Base-by-base conservation (phyloP, 2,888 invertebrate species). In the Luperina nickerlii region DNA sequence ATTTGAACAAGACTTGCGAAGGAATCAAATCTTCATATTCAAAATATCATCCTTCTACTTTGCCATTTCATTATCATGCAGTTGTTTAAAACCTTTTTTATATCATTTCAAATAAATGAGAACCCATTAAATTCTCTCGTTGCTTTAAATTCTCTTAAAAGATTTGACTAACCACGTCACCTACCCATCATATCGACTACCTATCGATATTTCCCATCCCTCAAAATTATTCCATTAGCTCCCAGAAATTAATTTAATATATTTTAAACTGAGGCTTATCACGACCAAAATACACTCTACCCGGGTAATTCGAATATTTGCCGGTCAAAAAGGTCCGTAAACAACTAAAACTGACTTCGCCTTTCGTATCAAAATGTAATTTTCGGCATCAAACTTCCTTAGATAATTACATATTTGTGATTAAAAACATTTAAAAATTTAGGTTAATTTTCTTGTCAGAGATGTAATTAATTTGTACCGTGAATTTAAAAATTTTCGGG, bases 191-290 rank as follows among this genome's bases (percentile, higher is more conserved):
- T 32, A 74, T 76, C 73, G 57, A 80, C 15, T 51, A 60, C 57
- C n/a, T 11, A 79, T 78, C 82, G 76, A 81, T 15, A 73, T 20
- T 62, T 32, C 27, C 67, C 74, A 63, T n/a, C 82, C 78, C 73
- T 79, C 54, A 70, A 66, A 69, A 72, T 74, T 73, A 69, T 82
- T 77, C 62, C 63, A 81, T 85, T 85, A 82, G 73, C 78, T 81
- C 71, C 68, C 69, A 74, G 74, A 87, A 90, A 90, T 90, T 90
- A 90, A 90, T 91, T 89, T 86, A 86, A 90, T 88, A 89, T 87
- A 86, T 87, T 87, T 77, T 79, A 85, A 87, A 81, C 73, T 60
- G 84, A 45, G 45, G 87, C 82, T 90, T 89, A 88, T 79, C 86
- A 78, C 74, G 71, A 77, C 78, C 83, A 66, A 79, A 85, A 83